Base-by-base conservation (phyloP, 1,140 invertebrate genomes). In the Eurosta solidaginis region DNA sequence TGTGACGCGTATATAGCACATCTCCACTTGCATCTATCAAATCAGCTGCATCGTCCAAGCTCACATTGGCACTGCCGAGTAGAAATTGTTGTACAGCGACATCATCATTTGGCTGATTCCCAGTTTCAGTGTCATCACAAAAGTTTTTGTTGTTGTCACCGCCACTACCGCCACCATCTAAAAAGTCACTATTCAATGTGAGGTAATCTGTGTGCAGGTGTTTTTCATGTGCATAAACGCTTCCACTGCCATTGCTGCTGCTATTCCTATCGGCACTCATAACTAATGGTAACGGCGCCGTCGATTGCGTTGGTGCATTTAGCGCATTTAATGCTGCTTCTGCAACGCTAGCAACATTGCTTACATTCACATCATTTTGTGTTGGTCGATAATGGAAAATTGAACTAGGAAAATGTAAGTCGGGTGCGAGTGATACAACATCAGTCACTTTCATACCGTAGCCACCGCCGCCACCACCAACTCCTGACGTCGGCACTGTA, bases 371-470 rank as follows among this genome's bases (percentile, higher is more conserved):
- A 68, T 68, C 59, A 36, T 5, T 40, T 5, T 14, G 59, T 22
- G 59, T 68, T 14, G 59, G 59, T 0, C 59, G 59, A 29, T 68
- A 68, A 6, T 85, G 84, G 22, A 85, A 85, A 17, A 84, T 82
- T 7, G 80, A 80, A 52, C 82, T 85, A 3, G 84, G 83, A 40
- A 85, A 85, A 33, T 83, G 81, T 14, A 85, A 79, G 12, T 86
- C 85, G 1, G 84, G 27, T 1, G 84, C 78, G 0, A 85, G 17
- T 14, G 73, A n/a, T 33, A 74, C 77, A 9, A 29, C 5, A 76
- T 75, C 49, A 20, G 59, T 40, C 4, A 40, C 33, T 68, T 68
- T 68, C 5, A 68, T 7, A 40, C 40, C 20, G 27, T 22, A 68
- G 27, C 6, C 27, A 17, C 33, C 33, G 20, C 3, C 52, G 20